A percentile compares a stretch with the other conserved stretches of the same genome.
These are phyloP conservation scores for Erpornis zantholeuca DNA, from an alignment of 2,113 vertebrate species.

Conservation along the genomic window DNA sequence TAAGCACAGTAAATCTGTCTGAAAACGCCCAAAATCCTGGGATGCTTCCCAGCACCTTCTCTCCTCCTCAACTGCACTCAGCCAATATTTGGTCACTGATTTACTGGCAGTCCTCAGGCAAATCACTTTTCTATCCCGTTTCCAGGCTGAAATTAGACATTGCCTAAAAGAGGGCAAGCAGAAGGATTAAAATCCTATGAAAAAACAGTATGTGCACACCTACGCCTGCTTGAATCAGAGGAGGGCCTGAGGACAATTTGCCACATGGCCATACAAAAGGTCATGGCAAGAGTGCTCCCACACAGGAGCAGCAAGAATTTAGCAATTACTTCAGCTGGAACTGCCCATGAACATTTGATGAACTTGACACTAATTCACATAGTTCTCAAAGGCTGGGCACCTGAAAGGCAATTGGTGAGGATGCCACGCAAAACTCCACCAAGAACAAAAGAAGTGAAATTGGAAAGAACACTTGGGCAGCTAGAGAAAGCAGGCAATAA, in stretches of 20 bases:
- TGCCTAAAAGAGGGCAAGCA: neutral
- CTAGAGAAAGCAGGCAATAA: neutral
- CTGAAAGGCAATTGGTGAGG: neutral
- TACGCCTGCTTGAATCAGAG: fast-evolving
- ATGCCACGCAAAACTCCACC: fast-evolving
- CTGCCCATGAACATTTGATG: neutral
- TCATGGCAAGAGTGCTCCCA: neutral
- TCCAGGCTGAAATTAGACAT: neutral
- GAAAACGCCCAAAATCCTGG: neutral
- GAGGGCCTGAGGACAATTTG: neutral
- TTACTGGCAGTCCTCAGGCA: neutral
- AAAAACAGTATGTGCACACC: neutral
- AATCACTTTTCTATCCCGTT: neutral
- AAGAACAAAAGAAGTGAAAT: neutral
- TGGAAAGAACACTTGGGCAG: neutral
- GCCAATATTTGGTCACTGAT: neutral
- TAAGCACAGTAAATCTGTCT: neutral
- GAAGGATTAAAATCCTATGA: neutral
- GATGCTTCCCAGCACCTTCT: fast-evolving
- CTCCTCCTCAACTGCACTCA: neutral
- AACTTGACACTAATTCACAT: neutral
- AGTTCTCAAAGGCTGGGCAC: neutral
- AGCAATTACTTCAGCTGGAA: neutral
- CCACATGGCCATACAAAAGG: neutral
- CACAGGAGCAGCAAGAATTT: neutral